Evolutionary conservation across 2,797 vertebrate species (phyloP).

Genomic region (Microchirus variegatus): DNA sequence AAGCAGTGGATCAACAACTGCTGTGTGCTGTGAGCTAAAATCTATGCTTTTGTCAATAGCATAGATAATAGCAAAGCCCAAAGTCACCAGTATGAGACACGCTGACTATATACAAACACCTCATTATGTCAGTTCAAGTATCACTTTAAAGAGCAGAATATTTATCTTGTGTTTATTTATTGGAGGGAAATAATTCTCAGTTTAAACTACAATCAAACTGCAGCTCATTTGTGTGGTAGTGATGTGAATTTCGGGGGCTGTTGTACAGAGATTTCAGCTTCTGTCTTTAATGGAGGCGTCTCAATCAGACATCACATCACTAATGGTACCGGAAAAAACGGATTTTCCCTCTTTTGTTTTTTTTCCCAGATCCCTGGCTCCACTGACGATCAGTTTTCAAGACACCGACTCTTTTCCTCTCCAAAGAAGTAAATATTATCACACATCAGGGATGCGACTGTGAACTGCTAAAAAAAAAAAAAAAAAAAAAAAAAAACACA

Average conservation of each 20-base stretch:
- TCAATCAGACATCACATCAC: neutral
- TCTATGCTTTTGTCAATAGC: too few relatives aligned
- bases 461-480: slow-evolving; percentile 17
- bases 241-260: neutral
- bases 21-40: too few relatives aligned
- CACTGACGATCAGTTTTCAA: neutral
- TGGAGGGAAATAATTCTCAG: neutral
- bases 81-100: too few relatives aligned
- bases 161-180: neutral
- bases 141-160: neutral
- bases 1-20: too few relatives aligned
- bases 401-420: neutral
- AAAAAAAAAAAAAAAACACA: slow-evolving; percentile 19
- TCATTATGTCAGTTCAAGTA: too few relatives aligned
- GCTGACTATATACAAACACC: too few relatives aligned
- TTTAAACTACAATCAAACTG: neutral
- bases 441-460: slow-evolving; percentile 19
- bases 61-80: too few relatives aligned
- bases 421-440: slow-evolving; percentile 11
- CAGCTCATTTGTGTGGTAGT: neutral
- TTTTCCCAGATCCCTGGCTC: too few relatives aligned
- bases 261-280: neutral
- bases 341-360: too few relatives aligned
- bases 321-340: neutral
- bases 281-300: neutral